Base-by-base conservation (phyloP, 2,888 invertebrate species). In the Melipona bicolor region DNA sequence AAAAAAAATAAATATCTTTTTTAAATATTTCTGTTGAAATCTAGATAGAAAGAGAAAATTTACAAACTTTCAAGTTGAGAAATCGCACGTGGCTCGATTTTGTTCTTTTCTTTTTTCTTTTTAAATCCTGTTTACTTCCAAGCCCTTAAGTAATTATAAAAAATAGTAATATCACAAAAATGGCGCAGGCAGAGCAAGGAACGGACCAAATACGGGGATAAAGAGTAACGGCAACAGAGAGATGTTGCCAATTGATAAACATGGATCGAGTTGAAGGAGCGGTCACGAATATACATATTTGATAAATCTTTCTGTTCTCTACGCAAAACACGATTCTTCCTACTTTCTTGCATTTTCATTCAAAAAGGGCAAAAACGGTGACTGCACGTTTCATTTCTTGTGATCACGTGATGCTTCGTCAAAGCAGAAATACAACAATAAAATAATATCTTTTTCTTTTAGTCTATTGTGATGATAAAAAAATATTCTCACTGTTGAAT, bases 91-190 rank as follows among this genome's bases (percentile, higher is more conserved):
- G 91, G 89, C 90, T 89, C 86, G 76, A 72, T 89, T 86, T 77
- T 77, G 81, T 78, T 49, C 79, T 77, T 67, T n/a, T 49, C 15
- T 36, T 5, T 19, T 52, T 52, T 52, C 15, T 19, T 15, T 15
- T 61, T 61, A 56, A 56, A 32, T 32, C 52, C 21, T 72, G 52
- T 52, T 74, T 52, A 54, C 62, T 75, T 87, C 83, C 86, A 89
- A 91, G 91, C 91, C 87, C 91, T 90, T 92, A 93, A 91, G 91
- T 92, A 92, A 91, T 91, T 81, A 92, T 32, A 93, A 92, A 94
- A 36, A 93, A 92, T 92, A 94, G 90, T 92, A 93, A 93, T 94
- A 94, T 94, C 94, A 94, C 94, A 93, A 93, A 94, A 93, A 91
- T 92, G 88, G 92, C 91, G 91, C 91, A 91, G 93, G 92, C 93